These are phyloP conservation scores for Lepus oiostolus DNA, from an alignment of 2,797 vertebrate species.

Conservation along the genomic window DNA sequence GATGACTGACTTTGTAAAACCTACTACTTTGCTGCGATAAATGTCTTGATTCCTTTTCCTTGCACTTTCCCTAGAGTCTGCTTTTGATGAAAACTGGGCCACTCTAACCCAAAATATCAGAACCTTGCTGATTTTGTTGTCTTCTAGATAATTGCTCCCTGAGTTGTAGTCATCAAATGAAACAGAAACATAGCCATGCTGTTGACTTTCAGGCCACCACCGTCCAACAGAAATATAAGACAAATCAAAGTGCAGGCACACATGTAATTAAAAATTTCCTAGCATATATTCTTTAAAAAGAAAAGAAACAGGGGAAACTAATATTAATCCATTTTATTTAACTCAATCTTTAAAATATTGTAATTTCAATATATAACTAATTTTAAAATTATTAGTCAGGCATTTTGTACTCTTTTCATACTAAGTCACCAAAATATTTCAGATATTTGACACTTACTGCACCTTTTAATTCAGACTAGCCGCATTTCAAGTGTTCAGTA, in stretches of 20 bases:
- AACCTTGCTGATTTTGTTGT: background rate
- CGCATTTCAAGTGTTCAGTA: background rate
- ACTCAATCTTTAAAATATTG: background rate
- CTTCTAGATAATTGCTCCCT: background rate
- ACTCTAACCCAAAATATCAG: background rate
- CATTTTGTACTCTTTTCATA: background rate
- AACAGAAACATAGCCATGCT: background rate
- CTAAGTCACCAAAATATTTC: background rate
- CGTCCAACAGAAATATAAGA: background rate
- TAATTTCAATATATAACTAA: background rate
- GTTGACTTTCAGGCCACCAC: background rate
- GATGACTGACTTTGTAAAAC: background rate
- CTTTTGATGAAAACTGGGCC: background rate
- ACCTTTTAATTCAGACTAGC: background rate
- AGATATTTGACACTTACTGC: background rate
- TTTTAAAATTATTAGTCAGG: background rate
- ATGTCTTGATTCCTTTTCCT: background rate
- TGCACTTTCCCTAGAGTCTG: background rate
- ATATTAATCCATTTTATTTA: constrained; percentile 43
- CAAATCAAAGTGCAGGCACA: background rate
- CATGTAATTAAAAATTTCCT: background rate
- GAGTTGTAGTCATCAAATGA: background rate
- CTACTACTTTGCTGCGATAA: background rate
- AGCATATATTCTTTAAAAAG: background rate
- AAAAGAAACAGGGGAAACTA: background rate